Conservation (phyloP, 2,888 invertebrate species). For the Aproaerema taeniolella region DNA sequence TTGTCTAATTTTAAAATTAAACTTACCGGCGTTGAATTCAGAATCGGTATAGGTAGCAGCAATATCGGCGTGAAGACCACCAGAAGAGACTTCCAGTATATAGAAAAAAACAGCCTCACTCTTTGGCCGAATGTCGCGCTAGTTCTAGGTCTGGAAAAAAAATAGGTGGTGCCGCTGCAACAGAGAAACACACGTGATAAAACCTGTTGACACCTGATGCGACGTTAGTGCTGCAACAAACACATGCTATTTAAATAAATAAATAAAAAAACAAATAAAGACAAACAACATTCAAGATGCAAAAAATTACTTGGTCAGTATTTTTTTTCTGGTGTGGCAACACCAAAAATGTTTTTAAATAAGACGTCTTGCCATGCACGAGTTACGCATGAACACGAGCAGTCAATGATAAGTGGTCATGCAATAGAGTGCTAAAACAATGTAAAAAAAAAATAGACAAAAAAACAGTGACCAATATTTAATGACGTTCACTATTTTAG, state of each 20-base stretch:
- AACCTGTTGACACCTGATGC: slow-evolving; percentile 24
- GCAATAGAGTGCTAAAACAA: too few relatives aligned
- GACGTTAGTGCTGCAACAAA: slow-evolving; percentile 18
- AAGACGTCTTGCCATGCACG: too few relatives aligned
- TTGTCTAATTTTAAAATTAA: neutral
- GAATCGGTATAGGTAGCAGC: slow-evolving; percentile 81
- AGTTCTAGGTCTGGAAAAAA: slow-evolving; percentile 55
- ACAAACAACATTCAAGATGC: too few relatives aligned
- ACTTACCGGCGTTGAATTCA: slow-evolving; percentile 75
- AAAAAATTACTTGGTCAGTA: too few relatives aligned
- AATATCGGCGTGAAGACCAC: slow-evolving; percentile 83
- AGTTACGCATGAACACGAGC: too few relatives aligned
- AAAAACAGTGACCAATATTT: too few relatives aligned
- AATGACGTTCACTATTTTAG: too few relatives aligned
- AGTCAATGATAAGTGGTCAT: too few relatives aligned
- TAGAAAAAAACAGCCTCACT: slow-evolving; percentile 68
- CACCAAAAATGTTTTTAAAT: too few relatives aligned
- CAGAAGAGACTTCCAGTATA: slow-evolving; percentile 87
- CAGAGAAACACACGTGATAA: slow-evolving; percentile 30
- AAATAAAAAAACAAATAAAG: slow-evolving; percentile 11
- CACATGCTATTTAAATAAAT: too few relatives aligned
- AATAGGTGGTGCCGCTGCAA: slow-evolving; percentile 66
- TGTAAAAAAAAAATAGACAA: too few relatives aligned
- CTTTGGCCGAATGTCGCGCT: slow-evolving; percentile 54
- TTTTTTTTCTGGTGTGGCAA: too few relatives aligned